Conservation (phyloP, 2,113 vertebrate species). For the Tenebrosternarchus preto region DNA sequence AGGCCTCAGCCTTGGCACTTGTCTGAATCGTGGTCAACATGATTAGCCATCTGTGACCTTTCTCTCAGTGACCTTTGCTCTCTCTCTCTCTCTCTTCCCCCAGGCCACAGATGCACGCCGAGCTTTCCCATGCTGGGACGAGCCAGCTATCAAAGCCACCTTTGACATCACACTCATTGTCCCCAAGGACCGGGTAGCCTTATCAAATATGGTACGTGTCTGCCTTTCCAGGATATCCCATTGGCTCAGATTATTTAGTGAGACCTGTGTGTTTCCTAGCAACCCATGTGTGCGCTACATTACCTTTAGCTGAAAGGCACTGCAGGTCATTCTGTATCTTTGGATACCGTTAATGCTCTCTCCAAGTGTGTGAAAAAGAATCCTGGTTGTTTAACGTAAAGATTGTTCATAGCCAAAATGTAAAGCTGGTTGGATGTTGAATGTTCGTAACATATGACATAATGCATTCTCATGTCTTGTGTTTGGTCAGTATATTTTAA, state of each 20-base stretch:
- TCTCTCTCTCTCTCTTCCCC: background rate
- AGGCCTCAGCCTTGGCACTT: too few species aligned
- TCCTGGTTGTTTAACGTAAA: background rate
- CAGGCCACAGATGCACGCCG: slow-evolving; percentile 97
- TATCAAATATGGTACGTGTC: slow-evolving; percentile 96
- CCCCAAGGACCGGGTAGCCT: slow-evolving; percentile 95
- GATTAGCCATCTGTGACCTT: background rate
- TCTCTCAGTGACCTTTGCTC: too few species aligned
- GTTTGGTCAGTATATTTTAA: background rate
- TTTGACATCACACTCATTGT: slow-evolving; percentile 96
- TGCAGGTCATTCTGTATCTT: slow-evolving; percentile 2
- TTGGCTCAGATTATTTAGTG: slow-evolving; percentile 40
- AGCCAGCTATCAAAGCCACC: slow-evolving; percentile 97
- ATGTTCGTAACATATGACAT: background rate
- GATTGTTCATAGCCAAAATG: background rate
- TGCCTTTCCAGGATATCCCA: slow-evolving; percentile 31
- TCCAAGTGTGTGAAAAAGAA: background rate
- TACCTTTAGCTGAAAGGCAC: slow-evolving; percentile 25
- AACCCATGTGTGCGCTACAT: slow-evolving; percentile 24
- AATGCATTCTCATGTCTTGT: background rate
- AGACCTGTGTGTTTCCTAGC: background rate
- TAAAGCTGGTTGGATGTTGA: background rate
- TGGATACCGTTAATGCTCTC: slow-evolving; percentile 24
- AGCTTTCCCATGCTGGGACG: slow-evolving; percentile 99
- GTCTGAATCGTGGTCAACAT: too few species aligned